A percentile compares a stretch with the other conserved stretches of the same genome.
phyloP scores from a whole-genome alignment of 92 coral and sea anemone genomes.

The Zoanthus solanderi region DNA sequence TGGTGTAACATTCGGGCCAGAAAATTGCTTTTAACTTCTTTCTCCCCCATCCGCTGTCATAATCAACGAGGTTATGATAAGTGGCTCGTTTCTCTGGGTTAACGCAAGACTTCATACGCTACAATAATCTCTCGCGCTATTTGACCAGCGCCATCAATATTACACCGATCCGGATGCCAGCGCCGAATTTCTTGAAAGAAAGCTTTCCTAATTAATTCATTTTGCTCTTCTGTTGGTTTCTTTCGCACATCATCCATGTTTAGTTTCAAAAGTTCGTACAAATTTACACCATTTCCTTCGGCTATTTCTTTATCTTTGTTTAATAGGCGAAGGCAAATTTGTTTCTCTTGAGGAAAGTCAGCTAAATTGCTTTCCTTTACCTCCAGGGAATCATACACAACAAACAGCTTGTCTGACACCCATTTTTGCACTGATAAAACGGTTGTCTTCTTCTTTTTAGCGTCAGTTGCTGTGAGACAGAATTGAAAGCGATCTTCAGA shows the following conservation, averaged over 20 bases:
- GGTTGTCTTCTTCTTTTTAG: neutral
- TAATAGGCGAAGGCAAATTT: slow-evolving; percentile 51
- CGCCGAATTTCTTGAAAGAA: slow-evolving; percentile 44
- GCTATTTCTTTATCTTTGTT: slow-evolving; percentile 47
- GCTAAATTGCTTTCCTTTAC: slow-evolving; percentile 44
- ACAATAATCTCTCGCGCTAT: slow-evolving; percentile 46
- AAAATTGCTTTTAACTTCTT: slow-evolving; percentile 53
- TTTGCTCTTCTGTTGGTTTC: slow-evolving; percentile 32
- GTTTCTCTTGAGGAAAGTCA: slow-evolving; percentile 33
- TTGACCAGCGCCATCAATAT: slow-evolving; percentile 38
- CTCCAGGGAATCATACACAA: slow-evolving; percentile 2
- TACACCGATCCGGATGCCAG: slow-evolving; percentile 69
- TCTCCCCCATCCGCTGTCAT: slow-evolving; percentile 63
- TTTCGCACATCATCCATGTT: slow-evolving; percentile 57
- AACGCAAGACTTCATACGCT: slow-evolving; percentile 44
- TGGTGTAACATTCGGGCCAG: slow-evolving; percentile 63
- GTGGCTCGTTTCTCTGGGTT: slow-evolving; percentile 49
- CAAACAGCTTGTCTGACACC: slow-evolving; percentile 33
- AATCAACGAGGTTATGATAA: slow-evolving; percentile 61
- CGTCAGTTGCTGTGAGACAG: slow-evolving; percentile 42
- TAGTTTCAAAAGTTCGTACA: slow-evolving; percentile 58
- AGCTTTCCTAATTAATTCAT: slow-evolving; percentile 34
- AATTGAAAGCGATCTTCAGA: slow-evolving; percentile 33
- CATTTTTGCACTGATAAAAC: slow-evolving; percentile 21
- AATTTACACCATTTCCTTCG: slow-evolving; percentile 30